Base-by-base conservation (phyloP, 2,113 vertebrate species). In the Elachura formosa region DNA sequence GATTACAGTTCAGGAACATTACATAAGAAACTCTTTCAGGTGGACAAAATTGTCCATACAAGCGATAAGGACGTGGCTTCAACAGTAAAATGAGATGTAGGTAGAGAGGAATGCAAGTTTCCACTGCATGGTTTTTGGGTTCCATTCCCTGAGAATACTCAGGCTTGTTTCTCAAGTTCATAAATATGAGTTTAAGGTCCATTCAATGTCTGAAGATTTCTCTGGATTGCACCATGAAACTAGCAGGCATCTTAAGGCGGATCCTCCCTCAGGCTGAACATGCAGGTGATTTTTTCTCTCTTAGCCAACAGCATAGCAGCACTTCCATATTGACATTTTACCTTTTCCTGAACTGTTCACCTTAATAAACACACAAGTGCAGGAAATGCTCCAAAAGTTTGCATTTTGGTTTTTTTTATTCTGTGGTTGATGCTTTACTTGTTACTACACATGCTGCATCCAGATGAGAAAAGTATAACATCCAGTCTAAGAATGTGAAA, bases 391-490 rank as follows among this genome's bases (percentile, higher is more conserved):
- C 21, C 33, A 58, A 38, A 74, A 61, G 1, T 48, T 63, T 81
- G 7, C 2, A 24, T 43, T 83, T 61, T 48, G 22, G 25, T 6
- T 2, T 11, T 34, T 75, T 17, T 22, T n/a, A n/a, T n/a, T 1
- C 13, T 15, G 20, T 56, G 6, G 3, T 64, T 41, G 7, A 24
- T 43, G 4, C 1, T 69, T 61, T 43, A 36, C 3, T 49, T 79
- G 29, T 15, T 43, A 33, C 69, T 78, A 23, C 9, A 43, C 46
- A 16, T 0, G 2, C 15, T 3, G 0, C 7, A 63, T 75, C 4
- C 14, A 58, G 41, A 75, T 41, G 11, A 75, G 33, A 67, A 7
- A 36, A 67, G 22, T 51, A 11, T 7, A 85, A 62, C 8, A 54
- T 3, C 3, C 2, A 17, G 14, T 14, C 28, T 59, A 58, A 49